Conservation (phyloP, 2,888 invertebrate genomes). For the Dicyrtomina minuta region DNA sequence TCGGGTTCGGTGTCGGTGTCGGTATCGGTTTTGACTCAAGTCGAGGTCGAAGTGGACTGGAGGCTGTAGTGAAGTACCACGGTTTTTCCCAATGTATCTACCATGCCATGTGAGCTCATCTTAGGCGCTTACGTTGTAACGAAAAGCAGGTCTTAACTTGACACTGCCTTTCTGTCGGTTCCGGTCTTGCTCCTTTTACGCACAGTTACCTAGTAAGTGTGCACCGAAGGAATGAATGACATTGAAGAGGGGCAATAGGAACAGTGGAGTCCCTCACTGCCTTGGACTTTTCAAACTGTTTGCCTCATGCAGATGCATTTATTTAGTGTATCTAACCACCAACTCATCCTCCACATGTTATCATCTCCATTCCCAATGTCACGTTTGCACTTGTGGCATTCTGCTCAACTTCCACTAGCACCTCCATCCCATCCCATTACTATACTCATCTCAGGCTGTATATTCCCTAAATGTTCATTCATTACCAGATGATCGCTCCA, state of each 20-base stretch:
- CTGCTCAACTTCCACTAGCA: conserved; percentile 15
- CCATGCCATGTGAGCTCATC: too few species aligned
- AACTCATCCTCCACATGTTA: not conserved
- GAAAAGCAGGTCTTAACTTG: conserved; percentile 2
- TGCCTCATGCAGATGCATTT: not conserved
- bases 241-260: conserved; percentile 10
- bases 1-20: too few species aligned
- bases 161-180: conserved; percentile 14
- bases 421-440: not conserved
- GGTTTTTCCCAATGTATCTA: too few species aligned
- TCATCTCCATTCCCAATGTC: too few species aligned
- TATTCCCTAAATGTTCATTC: not conserved
- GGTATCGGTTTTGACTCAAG: too few species aligned
- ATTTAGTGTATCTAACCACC: not conserved
- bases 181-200: conserved; percentile 26
- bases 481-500: not conserved
- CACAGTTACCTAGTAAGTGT: conserved; percentile 27
- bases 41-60: too few species aligned
- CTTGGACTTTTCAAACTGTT: not conserved
- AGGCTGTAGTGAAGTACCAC: too few species aligned
- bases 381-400: not conserved
- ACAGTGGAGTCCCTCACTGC: not conserved
- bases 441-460: not conserved
- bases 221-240: conserved; percentile 29
- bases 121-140: too few species aligned